Percentiles rank a stretch among this genome's conserved stretches.
phyloP scores from a whole-genome alignment of 1,140 invertebrate genomes.

The Anthonomus grandis region DNA sequence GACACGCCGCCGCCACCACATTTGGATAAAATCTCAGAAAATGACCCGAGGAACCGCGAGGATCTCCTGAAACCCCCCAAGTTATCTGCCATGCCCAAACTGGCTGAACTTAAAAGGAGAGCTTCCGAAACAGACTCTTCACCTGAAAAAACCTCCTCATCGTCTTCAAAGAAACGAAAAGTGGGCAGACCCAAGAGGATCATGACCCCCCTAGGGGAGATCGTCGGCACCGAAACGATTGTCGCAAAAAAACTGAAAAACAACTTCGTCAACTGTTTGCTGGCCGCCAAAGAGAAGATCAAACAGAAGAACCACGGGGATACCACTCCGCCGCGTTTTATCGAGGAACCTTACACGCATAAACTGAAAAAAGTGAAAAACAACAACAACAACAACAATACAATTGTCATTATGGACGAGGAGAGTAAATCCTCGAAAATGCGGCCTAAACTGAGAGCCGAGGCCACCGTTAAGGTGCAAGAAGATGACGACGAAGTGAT shows the following conservation, averaged over 20 bases:
- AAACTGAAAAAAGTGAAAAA: constrained; percentile 37
- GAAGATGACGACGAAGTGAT: constrained; percentile 51
- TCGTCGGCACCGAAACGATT: constrained; percentile 68
- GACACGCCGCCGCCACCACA: constrained; percentile 42
- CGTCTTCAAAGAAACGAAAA: constrained; percentile 78
- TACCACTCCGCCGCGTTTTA: constrained; percentile 51
- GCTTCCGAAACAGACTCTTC: constrained; percentile 28
- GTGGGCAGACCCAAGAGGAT: constrained; percentile 77
- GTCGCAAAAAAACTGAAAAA: constrained; percentile 74
- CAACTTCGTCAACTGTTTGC: constrained; percentile 60
- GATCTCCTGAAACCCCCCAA: constrained; percentile 48
- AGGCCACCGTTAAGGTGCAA: constrained; percentile 60
- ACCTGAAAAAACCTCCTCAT: constrained; percentile 50
- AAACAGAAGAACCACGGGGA: constrained; percentile 53
- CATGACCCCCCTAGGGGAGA: constrained; percentile 59
- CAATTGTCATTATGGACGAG: constrained; percentile 23
- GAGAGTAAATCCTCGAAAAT: constrained; percentile 56
- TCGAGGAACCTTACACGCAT: constrained; percentile 39
- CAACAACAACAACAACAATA: constrained; percentile 37
- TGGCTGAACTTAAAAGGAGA: constrained; percentile 21
- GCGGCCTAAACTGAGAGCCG: constrained; percentile 66
- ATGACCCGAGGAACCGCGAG: too few species aligned
- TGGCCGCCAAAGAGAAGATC: constrained; percentile 61
- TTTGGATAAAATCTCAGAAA: too few species aligned
- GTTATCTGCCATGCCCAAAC: constrained; percentile 31